Percentiles rank a stretch among this genome's conserved stretches.
phyloP scores from a whole-genome alignment of 2,888 invertebrate species.

The Cephonodes hylas region DNA sequence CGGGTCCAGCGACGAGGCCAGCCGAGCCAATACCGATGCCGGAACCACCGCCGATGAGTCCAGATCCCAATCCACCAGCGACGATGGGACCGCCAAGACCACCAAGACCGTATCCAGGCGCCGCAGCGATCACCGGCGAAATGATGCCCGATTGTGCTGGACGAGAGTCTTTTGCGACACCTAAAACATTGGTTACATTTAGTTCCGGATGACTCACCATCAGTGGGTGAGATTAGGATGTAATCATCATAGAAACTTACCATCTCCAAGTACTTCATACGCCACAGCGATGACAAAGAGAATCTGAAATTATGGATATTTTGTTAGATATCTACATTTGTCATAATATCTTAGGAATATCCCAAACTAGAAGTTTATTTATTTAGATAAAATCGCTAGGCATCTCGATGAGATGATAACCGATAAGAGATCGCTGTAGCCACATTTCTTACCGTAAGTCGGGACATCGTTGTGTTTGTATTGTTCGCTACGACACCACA shows the following conservation, averaged over 20 bases:
- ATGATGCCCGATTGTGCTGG: constrained; percentile 46
- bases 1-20: constrained; percentile 20
- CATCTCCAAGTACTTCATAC: constrained; percentile 65
- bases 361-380: neutral
- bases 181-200: constrained; percentile 22
- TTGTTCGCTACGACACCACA: constrained; percentile 48
- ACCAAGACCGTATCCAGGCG: constrained; percentile 27
- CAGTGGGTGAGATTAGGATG: neutral
- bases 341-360: neutral
- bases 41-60: constrained; percentile 21
- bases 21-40: neutral
- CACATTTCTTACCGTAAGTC: constrained; percentile 65
- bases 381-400: neutral
- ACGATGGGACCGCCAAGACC: constrained; percentile 27
- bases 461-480: constrained; percentile 57
- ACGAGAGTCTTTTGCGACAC: constrained; percentile 41
- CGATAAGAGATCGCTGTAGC: neutral
- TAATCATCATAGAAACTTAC: constrained; percentile 37
- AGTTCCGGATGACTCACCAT: neutral
- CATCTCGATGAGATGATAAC: neutral
- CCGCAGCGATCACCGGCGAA: constrained; percentile 32
- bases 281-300: constrained; percentile 71
- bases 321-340: neutral
- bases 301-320: constrained; percentile 51
- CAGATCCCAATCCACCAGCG: constrained; percentile 20